Conservation (phyloP, 1,140 invertebrate genomes). For the Chrysoperla carnea region DNA sequence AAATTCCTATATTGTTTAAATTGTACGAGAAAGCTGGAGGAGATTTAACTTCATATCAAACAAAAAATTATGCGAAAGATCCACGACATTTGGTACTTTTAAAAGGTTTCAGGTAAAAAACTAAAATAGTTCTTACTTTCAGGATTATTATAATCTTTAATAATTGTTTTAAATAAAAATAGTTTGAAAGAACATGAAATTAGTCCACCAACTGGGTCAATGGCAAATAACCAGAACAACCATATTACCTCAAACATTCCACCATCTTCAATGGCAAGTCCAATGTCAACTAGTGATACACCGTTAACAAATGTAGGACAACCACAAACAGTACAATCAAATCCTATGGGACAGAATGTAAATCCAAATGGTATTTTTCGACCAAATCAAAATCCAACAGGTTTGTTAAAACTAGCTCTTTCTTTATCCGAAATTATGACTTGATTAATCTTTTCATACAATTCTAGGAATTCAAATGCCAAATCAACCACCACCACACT, state of each 20-base stretch:
- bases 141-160: neutral
- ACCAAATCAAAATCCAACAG: constrained; percentile 1
- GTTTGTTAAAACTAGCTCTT: neutral
- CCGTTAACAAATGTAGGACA: constrained; percentile 20
- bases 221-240: constrained; percentile 21
- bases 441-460: too few relatives aligned
- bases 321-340: constrained; percentile 6
- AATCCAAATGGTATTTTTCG: constrained; percentile 15
- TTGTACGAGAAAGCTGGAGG: constrained; percentile 73
- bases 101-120: constrained; percentile 41
- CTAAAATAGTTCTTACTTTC: too few relatives aligned
- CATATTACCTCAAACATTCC: constrained; percentile 12
- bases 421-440: neutral
- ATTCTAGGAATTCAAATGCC: neutral
- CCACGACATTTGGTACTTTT: constrained; percentile 65
- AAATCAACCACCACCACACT: neutral
- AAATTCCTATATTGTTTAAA: constrained; percentile 62
- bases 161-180: constrained; percentile 14
- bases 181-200: constrained; percentile 66
- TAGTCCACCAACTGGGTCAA: constrained; percentile 39
- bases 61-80: constrained; percentile 84
- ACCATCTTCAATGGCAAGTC: constrained; percentile 29
- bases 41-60: constrained; percentile 55
- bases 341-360: constrained; percentile 1
- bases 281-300: constrained; percentile 36